Percentiles rank a stretch among this genome's conserved stretches.
These are phyloP conservation scores for Muscicapa striata DNA, from an alignment of 2,797 vertebrate species.

Conservation along the genomic window DNA sequence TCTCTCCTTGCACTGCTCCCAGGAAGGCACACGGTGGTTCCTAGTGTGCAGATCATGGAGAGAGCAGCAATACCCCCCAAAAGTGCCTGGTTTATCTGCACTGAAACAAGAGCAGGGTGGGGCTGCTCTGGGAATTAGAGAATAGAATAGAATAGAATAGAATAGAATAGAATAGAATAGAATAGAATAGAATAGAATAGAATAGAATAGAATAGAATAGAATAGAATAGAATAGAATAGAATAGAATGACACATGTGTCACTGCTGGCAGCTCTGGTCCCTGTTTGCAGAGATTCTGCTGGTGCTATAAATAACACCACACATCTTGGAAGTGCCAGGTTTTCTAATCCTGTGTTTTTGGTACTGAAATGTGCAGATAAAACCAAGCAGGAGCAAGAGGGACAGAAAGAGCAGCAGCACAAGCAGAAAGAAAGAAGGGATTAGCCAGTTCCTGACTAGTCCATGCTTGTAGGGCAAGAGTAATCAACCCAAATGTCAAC, in stretches of 20 bases:
- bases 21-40: background rate
- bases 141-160: too few relatives aligned
- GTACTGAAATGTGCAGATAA: slow-evolving; percentile 34
- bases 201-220: too few relatives aligned
- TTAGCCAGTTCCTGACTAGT: slow-evolving; percentile 9
- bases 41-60: background rate
- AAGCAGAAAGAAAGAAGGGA: slow-evolving; percentile 13
- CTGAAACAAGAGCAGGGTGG: background rate
- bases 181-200: too few relatives aligned
- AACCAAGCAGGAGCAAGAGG: background rate
- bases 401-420: background rate
- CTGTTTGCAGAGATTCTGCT: background rate
- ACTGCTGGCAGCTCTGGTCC: background rate
- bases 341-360: slow-evolving; percentile 5
- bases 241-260: rapidly evolving
- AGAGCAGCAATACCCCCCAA: background rate
- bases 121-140: background rate
- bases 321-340: background rate
- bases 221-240: too few relatives aligned
- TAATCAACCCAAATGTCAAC: slow-evolving; percentile 57
- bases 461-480: slow-evolving; percentile 13
- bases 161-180: too few relatives aligned
- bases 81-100: background rate
- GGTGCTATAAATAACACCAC: background rate
- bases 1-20: background rate